phyloP scores from a whole-genome alignment of 2,797 vertebrate species.

The Pseudomugil tenellus region DNA sequence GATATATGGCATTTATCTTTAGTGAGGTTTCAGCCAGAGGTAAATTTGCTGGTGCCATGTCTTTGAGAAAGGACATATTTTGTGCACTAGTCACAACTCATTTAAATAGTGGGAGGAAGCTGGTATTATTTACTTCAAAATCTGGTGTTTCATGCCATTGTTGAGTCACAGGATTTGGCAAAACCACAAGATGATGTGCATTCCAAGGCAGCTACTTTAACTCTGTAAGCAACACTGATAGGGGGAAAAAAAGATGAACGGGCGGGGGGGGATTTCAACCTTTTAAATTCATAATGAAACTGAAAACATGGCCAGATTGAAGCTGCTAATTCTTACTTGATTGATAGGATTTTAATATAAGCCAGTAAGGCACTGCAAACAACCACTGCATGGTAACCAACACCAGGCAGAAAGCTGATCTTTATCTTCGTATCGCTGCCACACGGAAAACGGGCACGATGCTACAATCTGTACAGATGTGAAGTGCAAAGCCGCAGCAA shows the following conservation, averaged over 20 bases:
- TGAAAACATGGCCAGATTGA: constrained; percentile 12
- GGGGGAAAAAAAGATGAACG: constrained; percentile 16
- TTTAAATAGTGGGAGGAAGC: constrained; percentile 50
- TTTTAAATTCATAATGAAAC: constrained; percentile 44
- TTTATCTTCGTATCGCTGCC: constrained; percentile 23
- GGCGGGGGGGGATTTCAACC: constrained; percentile 16
- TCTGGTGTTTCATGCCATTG: constrained; percentile 66
- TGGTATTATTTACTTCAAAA: constrained; percentile 60
- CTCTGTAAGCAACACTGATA: constrained; percentile 34
- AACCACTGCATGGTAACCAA: neutral
- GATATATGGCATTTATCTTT: constrained; percentile 69
- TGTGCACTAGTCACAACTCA: constrained; percentile 71
- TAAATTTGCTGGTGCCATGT: constrained; percentile 65
- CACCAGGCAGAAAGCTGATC: neutral
- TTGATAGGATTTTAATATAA: constrained; percentile 13
- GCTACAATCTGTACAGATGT: constrained; percentile 7
- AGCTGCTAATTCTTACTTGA: constrained; percentile 1
- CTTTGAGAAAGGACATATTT: constrained; percentile 74
- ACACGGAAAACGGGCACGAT: constrained; percentile 10
- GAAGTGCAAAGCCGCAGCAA: constrained; percentile 46
- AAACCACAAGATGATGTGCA: constrained; percentile 37
- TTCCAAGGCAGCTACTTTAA: constrained; percentile 20
- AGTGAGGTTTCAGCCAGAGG: constrained; percentile 57
- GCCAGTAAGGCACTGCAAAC: constrained; percentile 21
- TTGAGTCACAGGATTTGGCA: constrained; percentile 69